phyloP scores from a whole-genome alignment of 2,888 invertebrate genomes.

The Allacma fusca region DNA sequence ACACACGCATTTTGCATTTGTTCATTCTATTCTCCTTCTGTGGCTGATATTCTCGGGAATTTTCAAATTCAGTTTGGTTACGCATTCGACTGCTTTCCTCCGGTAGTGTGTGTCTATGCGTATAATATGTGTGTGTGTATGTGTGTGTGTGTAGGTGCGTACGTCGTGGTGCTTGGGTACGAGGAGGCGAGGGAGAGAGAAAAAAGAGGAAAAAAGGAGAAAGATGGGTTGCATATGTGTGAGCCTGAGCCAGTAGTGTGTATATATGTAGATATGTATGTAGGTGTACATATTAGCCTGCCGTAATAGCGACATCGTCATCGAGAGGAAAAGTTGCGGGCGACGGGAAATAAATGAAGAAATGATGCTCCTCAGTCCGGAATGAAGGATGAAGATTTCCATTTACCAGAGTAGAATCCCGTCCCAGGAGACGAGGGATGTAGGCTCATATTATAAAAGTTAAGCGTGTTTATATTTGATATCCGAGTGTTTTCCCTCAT shows the following conservation, averaged over 20 bases:
- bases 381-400: slow-evolving; percentile 51
- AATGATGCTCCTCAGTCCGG: slow-evolving; percentile 26
- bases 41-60: slow-evolving; percentile 33
- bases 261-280: neutral
- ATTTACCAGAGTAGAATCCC: slow-evolving; percentile 37
- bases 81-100: too few relatives aligned
- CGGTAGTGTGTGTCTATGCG: too few relatives aligned
- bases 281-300: neutral
- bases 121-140: too few relatives aligned
- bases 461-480: slow-evolving; percentile 54
- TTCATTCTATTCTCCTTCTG: slow-evolving; percentile 19
- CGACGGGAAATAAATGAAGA: slow-evolving; percentile 16
- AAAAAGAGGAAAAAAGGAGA: neutral
- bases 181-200: too few relatives aligned
- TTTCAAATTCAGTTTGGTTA: slow-evolving; percentile 21
- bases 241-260: neutral
- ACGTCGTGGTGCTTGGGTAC: too few relatives aligned
- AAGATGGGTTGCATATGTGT: neutral
- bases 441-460: slow-evolving; percentile 49
- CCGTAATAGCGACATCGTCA: neutral
- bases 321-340: slow-evolving; percentile 16
- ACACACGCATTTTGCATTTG: slow-evolving; percentile 28
- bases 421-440: slow-evolving; percentile 45
- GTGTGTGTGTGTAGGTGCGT: too few relatives aligned
- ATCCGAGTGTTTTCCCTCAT: slow-evolving; percentile 47